Evolutionary conservation across 2,888 invertebrate genomes (phyloP), one percentile per base, ranked within the genome.

Genomic region (Hirtodrosophila histrioides): DNA sequence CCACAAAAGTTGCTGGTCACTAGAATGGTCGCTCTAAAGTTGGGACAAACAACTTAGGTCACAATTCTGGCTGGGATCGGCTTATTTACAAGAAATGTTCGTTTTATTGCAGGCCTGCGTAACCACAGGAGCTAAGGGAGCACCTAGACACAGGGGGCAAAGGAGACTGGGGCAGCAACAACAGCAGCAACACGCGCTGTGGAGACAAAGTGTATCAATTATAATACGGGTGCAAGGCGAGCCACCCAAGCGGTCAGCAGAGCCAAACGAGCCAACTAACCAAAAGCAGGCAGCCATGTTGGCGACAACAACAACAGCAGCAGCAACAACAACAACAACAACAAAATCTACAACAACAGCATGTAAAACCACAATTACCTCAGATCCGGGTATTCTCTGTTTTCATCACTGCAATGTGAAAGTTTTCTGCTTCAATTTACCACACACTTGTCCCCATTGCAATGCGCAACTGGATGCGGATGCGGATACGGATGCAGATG

Each of bases 391-490:
- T 88, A 95, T 97, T 90, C 94, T 97, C 91, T 97, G 97, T 93
- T 97, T 97, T 92, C 96, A 97, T 93, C 98, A 98, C 92, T 97
- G 97, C 91, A 94, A 94, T 61, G 93, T 95, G 72, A 95, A 95
- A 92, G 94, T 97, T 80, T 97, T 97, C 92, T 97, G 97, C 90
- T 95, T 96, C 88, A 92, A 93, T 77, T 93, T 97, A 88, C 97
- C 97, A 46, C 93, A 94, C 87, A 92, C 92, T 76, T 98, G 97
- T 90, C 97, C 97, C 57, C 93, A 95, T 79, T 98, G 98, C 92
- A 93, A 93, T 75, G 93, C 93, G 75, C 94, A 94, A 91, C 93
- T 96, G 66, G 90, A 89, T 79, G 86, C 89, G 61, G 81, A 78
- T 70, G 69, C 65, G 61, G 81, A 78, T 70, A 68, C 65, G 61